phyloP scores from a whole-genome alignment of 2,113 vertebrate species.

The Megalops atlanticus region DNA sequence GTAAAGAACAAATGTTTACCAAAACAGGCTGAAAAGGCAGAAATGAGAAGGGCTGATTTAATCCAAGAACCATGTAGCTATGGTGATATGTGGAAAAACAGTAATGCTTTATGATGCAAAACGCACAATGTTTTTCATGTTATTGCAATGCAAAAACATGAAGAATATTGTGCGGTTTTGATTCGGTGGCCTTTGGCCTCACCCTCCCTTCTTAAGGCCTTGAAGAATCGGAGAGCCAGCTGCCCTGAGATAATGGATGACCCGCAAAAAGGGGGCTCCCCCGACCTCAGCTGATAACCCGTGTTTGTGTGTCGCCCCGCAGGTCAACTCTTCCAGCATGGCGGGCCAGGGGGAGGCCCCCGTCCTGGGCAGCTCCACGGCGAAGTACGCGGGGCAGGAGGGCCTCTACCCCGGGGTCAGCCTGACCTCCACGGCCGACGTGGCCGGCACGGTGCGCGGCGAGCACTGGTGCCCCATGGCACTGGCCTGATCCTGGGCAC shows the following conservation, averaged over 20 bases:
- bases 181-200: neutral
- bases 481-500: constrained; percentile 77
- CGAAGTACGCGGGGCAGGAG: constrained; percentile 90
- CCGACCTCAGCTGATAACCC: neutral
- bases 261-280: neutral
- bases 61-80: too few species aligned
- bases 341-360: constrained; percentile 78
- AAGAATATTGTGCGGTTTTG: neutral
- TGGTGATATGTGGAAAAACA: too few species aligned
- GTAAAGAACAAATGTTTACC: neutral
- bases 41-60: neutral
- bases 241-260: neutral
- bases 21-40: too few species aligned
- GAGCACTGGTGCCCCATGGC: constrained; percentile 94
- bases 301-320: constrained; percentile 36
- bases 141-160: neutral
- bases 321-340: constrained; percentile 85
- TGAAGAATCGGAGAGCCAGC: neutral
- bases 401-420: constrained; percentile 86
- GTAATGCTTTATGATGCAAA: too few species aligned
- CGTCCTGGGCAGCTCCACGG: constrained; percentile 74
- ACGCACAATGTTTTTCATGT: neutral
- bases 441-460: constrained; percentile 82
- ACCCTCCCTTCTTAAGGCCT: neutral
- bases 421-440: constrained; percentile 83